These are phyloP conservation scores for Orthosia gracilis DNA, from an alignment of 2,888 invertebrate species.

Conservation along the genomic window DNA sequence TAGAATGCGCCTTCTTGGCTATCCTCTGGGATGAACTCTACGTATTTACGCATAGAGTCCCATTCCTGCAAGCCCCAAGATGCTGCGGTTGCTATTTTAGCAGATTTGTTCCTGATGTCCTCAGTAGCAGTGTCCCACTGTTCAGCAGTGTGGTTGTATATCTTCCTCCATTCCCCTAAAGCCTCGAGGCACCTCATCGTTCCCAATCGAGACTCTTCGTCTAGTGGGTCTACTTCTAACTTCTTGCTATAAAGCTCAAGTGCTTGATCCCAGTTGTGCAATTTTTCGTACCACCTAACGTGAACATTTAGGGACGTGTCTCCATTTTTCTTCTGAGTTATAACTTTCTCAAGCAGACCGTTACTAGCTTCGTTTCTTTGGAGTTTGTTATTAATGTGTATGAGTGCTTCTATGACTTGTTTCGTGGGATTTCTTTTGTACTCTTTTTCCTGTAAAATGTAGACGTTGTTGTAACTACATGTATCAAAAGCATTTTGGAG, in stretches of 20 bases:
- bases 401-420: constrained; percentile 97
- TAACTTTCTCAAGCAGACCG: constrained; percentile 97
- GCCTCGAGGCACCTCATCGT: constrained; percentile 99
- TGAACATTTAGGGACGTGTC: constrained; percentile 89
- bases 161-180: constrained; percentile 98
- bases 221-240: constrained; percentile 92
- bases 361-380: constrained; percentile 99
- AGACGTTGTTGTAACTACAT: constrained; percentile 34
- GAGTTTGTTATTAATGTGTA: constrained; percentile 99
- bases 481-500: background rate
- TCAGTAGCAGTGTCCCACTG: constrained; percentile 87
- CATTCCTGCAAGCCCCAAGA: constrained; percentile 99
- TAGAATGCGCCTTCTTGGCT: constrained; percentile 99
- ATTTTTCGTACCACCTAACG: constrained; percentile 99
- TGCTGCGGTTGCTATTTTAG: constrained; percentile 97
- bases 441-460: constrained; percentile 94
- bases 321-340: constrained; percentile 93
- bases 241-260: constrained; percentile 96
- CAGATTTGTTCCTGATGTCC: constrained; percentile 92
- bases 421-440: constrained; percentile 93
- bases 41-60: constrained; percentile 98
- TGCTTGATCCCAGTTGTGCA: constrained; percentile 99
- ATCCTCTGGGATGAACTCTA: constrained; percentile 96
- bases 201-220: constrained; percentile 96
- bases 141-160: constrained; percentile 95